A percentile compares a stretch with the other conserved stretches of the same genome.
Conservation (phyloP, 2,113 vertebrate species). For the Xenopus tropicalis region UCB_Xtro_10.0 CM004450.2:78824001-78824500, state of each 20-base stretch:
- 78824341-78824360: constrained; percentile 20
- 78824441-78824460: background rate
- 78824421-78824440: constrained; percentile 35
- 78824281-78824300: constrained; percentile 68
- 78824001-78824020: constrained; percentile 48
- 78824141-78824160: too few relatives aligned
- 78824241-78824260: constrained; percentile 66
- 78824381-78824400: constrained; percentile 64
- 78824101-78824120: constrained; percentile 31
- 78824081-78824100: constrained; percentile 33
- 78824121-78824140: too few relatives aligned
- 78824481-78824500: too few relatives aligned
- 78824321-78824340: constrained; percentile 57
- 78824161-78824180: too few relatives aligned
- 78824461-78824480: background rate
- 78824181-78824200: too few relatives aligned
- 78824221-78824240: background rate
- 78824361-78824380: constrained; percentile 53
- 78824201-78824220: too few relatives aligned
- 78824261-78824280: constrained; percentile 72
- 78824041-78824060: constrained; percentile 27
- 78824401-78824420: constrained; percentile 61
- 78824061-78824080: constrained; percentile 43
- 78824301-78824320: constrained; percentile 65
- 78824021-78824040: constrained; percentile 49